phyloP scores from a whole-genome alignment of 2,888 invertebrate genomes.

The Drosophila niveifrons region DNA sequence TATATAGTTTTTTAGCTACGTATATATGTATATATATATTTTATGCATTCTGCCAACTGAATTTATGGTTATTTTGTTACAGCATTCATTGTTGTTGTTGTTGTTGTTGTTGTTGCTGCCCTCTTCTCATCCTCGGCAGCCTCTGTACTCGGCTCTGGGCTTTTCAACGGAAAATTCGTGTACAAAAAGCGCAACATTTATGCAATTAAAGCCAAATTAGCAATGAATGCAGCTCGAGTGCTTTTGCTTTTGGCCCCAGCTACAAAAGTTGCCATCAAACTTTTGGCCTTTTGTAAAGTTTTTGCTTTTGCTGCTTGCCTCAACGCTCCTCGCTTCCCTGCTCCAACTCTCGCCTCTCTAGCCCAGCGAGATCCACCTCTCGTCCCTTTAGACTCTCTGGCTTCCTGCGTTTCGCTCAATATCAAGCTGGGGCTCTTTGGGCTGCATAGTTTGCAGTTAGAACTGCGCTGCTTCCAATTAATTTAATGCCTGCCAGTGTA shows the following conservation, averaged over 20 bases:
- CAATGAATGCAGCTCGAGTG: slow-evolving; percentile 81
- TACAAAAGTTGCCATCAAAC: slow-evolving; percentile 80
- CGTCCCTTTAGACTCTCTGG: too few species aligned
- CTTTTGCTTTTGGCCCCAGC: slow-evolving; percentile 70
- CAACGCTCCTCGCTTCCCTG: slow-evolving; percentile 24
- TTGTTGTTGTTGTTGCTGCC: slow-evolving; percentile 15
- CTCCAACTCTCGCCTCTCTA: background rate
- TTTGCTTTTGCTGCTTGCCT: slow-evolving; percentile 58
- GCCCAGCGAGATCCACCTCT: background rate
- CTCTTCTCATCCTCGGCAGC: slow-evolving; percentile 10
- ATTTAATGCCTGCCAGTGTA: slow-evolving; percentile 81
- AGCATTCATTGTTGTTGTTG: slow-evolving; percentile 31
- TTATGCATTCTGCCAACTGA: slow-evolving; percentile 60
- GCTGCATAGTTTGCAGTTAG: slow-evolving; percentile 61
- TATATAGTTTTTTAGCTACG: slow-evolving; percentile 9
- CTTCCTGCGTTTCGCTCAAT: slow-evolving; percentile 7
- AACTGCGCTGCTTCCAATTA: slow-evolving; percentile 77
- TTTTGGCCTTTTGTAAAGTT: slow-evolving; percentile 81
- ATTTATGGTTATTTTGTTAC: slow-evolving; percentile 67
- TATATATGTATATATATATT: slow-evolving; percentile 38
- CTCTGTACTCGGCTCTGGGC: slow-evolving; percentile 10
- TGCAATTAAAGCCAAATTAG: slow-evolving; percentile 82
- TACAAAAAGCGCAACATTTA: slow-evolving; percentile 81
- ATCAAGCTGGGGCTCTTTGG: slow-evolving; percentile 37
- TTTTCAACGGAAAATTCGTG: slow-evolving; percentile 61